phyloP scores from a whole-genome alignment of 2,113 vertebrate species.

The Aldabrachelys gigantea region DNA sequence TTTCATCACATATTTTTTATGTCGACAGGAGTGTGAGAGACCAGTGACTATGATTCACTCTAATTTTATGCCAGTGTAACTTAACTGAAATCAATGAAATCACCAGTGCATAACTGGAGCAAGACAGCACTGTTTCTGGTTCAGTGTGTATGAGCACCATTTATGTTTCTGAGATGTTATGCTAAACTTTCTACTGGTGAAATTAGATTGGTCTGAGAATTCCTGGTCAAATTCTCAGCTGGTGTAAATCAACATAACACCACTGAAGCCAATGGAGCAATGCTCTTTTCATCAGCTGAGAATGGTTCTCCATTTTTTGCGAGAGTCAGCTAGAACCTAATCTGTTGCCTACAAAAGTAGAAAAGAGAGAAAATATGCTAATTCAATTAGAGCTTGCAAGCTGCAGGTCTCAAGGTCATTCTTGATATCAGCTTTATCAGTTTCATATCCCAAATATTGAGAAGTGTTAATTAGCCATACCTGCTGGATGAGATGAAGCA shows the following conservation, averaged over 20 bases:
- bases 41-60: not conserved
- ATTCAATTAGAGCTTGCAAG: not conserved
- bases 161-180: not conserved
- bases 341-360: not conserved
- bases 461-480: rapidly evolving
- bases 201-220: not conserved
- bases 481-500: not conserved
- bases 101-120: not conserved
- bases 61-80: not conserved
- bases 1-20: not conserved
- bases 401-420: not conserved
- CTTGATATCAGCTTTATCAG: not conserved
- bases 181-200: not conserved
- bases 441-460: not conserved
- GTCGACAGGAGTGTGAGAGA: not conserved
- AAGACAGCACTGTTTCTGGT: not conserved
- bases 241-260: not conserved
- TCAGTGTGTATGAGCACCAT: not conserved
- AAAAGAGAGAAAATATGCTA: not conserved
- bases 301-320: not conserved
- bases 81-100: not conserved
- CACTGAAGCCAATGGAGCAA: not conserved
- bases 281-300: not conserved
- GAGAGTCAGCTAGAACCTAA: not conserved
- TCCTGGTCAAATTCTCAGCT: not conserved